These are phyloP conservation scores for Arrhopalites spinosus DNA, from an alignment of 2,888 invertebrate species.

Conservation along the genomic window DNA sequence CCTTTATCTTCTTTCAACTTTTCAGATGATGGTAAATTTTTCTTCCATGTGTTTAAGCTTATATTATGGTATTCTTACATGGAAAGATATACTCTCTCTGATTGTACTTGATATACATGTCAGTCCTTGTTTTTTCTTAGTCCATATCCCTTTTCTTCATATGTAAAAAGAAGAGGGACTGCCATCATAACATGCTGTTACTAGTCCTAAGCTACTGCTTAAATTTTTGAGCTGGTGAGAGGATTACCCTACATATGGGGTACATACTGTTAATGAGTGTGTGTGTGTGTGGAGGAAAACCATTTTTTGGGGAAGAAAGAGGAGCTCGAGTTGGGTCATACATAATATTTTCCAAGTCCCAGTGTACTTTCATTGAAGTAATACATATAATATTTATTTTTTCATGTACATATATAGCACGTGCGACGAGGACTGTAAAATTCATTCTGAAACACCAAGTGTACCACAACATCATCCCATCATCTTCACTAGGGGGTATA, in stretches of 20 bases:
- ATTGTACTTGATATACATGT: background rate
- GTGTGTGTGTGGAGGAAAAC: background rate
- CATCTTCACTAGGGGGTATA: conserved; percentile 36
- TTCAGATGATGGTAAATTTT: background rate
- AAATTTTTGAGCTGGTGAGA: background rate
- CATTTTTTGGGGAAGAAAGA: background rate
- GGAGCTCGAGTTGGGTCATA: background rate
- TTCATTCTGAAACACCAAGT: conserved; percentile 22
- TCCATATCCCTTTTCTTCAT: background rate
- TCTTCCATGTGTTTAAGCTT: conserved; percentile 15
- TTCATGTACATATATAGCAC: conserved; percentile 47
- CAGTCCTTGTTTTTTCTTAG: background rate
- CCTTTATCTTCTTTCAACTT: conserved; percentile 18
- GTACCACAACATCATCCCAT: conserved; percentile 33
- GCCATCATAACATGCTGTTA: conserved; percentile 5
- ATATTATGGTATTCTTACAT: background rate
- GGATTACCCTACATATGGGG: background rate
- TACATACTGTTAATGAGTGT: background rate
- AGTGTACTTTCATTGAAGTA: no score
- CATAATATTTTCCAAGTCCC: background rate
- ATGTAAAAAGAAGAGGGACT: background rate
- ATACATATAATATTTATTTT: conserved; percentile 21
- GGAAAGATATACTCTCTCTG: background rate
- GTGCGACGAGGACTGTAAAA: conserved; percentile 51
- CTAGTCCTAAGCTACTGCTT: background rate